Conservation (phyloP, 2,888 invertebrate species). For the Doris montereyensis region DNA sequence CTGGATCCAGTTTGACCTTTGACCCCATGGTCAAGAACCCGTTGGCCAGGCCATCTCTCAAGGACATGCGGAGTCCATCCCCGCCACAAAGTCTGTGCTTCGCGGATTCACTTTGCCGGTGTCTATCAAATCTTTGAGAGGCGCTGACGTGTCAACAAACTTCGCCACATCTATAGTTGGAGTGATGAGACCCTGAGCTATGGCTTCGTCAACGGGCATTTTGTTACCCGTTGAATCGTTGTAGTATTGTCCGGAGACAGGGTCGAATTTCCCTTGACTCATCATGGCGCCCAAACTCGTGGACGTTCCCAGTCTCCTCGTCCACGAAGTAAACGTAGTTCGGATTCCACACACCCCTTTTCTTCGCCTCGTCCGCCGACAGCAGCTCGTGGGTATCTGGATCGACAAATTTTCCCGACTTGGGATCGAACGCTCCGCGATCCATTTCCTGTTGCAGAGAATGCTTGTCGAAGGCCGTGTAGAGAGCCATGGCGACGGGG, state of each 20-base stretch:
- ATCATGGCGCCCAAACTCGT: slow-evolving; percentile 61
- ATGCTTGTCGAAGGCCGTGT: slow-evolving; percentile 69
- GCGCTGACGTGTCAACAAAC: slow-evolving; percentile 60
- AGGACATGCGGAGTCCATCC: slow-evolving; percentile 75
- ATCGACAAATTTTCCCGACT: slow-evolving; percentile 72
- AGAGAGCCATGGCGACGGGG: slow-evolving; percentile 57
- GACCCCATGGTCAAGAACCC: slow-evolving; percentile 81
- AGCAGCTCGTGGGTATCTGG: slow-evolving; percentile 74
- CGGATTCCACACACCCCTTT: slow-evolving; percentile 70
- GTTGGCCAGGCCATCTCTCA: slow-evolving; percentile 80
- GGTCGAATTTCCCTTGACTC: slow-evolving; percentile 77
- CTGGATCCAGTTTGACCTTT: slow-evolving; percentile 76
- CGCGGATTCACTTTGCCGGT: slow-evolving; percentile 62
- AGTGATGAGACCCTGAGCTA: slow-evolving; percentile 80
- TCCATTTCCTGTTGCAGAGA: slow-evolving; percentile 70
- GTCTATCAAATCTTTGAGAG: slow-evolving; percentile 64
- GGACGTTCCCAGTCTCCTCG: slow-evolving; percentile 60
- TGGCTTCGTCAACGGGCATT: slow-evolving; percentile 80
- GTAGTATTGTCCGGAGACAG: slow-evolving; percentile 75
- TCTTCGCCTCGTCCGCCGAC: slow-evolving; percentile 82
- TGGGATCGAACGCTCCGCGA: slow-evolving; percentile 71
- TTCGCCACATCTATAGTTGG: slow-evolving; percentile 60
- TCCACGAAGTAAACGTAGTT: slow-evolving; percentile 67
- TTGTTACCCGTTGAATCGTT: slow-evolving; percentile 79
- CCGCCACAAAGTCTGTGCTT: slow-evolving; percentile 60